Conservation (phyloP, 1,140 invertebrate species). For the Protaetia brevitarsis region DNA sequence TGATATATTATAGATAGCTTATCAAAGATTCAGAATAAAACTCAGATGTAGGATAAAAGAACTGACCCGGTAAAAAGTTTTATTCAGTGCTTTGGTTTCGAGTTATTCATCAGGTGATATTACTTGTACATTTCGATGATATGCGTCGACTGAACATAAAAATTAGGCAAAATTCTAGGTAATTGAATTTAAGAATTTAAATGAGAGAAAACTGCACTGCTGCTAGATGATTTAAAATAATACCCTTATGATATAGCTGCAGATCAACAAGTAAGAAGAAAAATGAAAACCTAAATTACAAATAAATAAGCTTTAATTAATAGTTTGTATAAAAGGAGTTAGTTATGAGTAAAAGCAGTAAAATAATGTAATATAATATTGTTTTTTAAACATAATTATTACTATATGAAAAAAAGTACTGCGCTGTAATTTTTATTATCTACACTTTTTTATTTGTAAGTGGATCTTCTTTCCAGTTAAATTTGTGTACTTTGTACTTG, state of each 20-base stretch:
- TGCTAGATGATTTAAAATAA: neutral
- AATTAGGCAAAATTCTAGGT: neutral
- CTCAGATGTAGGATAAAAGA: neutral
- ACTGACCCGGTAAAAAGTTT: neutral
- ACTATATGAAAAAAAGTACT: neutral
- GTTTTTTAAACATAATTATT: slow-evolving; percentile 5
- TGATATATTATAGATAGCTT: slow-evolving; percentile 32
- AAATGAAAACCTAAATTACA: neutral
- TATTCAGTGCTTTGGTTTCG: neutral
- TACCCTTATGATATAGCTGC: neutral
- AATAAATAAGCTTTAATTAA: slow-evolving; percentile 2
- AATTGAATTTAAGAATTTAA: slow-evolving; percentile 24
- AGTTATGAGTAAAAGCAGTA: neutral
- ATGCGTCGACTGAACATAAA: slow-evolving; percentile 44
- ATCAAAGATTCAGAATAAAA: slow-evolving; percentile 6
- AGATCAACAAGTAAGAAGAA: neutral
- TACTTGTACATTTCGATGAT: slow-evolving; percentile 40
- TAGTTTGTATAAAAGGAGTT: neutral
- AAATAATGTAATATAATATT: slow-evolving; percentile 3
- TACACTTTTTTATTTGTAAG: neutral
- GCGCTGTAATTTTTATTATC: slow-evolving; percentile 1
- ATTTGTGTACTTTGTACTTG: no score
- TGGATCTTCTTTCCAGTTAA: neutral
- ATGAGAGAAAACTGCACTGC: slow-evolving; percentile 9
- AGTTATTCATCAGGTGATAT: slow-evolving; percentile 43